phyloP scores from a whole-genome alignment of 2,113 vertebrate genomes.

The Hymenochirus boettgeri region DNA sequence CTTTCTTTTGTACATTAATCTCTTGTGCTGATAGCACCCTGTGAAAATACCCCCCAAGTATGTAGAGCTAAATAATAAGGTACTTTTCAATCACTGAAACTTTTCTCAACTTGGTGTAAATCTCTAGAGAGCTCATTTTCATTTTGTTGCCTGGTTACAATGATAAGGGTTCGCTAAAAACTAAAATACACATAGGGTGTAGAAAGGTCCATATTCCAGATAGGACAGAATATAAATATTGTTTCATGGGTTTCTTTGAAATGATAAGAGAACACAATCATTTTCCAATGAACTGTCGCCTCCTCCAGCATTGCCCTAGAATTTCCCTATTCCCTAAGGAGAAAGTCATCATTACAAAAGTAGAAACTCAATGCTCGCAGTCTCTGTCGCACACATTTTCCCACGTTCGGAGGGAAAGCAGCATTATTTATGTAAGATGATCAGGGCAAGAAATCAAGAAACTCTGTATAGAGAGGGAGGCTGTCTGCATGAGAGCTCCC shows the following conservation, averaged over 20 bases:
- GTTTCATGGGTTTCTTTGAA: background rate
- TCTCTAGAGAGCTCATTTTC: background rate
- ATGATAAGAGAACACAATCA: background rate
- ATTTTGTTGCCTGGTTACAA: background rate
- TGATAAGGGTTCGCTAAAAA: background rate
- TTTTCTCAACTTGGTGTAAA: background rate
- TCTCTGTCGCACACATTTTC: conserved; percentile 34
- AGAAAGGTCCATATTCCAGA: no score
- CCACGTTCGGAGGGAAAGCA: conserved; percentile 32
- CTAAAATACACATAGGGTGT: no score
- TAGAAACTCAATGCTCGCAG: conserved; percentile 34
- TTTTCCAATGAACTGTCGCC: background rate
- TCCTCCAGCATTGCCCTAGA: background rate
- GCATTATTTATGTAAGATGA: conserved; percentile 38
- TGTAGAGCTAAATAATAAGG: background rate
- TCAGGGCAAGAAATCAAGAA: conserved; percentile 5
- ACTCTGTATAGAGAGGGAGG: conserved; percentile 6
- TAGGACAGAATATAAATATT: no score
- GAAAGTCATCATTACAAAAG: conserved; percentile 28
- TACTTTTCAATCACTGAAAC: background rate
- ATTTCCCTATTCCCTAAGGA: conserved; percentile 20
- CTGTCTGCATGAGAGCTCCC: background rate
- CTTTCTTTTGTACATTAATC: no score
- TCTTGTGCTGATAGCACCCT: no score
- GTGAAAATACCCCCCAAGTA: no score